Evolutionary conservation across 2,113 vertebrate species (phyloP).

Genomic region (Periophthalmus modestus): DNA sequence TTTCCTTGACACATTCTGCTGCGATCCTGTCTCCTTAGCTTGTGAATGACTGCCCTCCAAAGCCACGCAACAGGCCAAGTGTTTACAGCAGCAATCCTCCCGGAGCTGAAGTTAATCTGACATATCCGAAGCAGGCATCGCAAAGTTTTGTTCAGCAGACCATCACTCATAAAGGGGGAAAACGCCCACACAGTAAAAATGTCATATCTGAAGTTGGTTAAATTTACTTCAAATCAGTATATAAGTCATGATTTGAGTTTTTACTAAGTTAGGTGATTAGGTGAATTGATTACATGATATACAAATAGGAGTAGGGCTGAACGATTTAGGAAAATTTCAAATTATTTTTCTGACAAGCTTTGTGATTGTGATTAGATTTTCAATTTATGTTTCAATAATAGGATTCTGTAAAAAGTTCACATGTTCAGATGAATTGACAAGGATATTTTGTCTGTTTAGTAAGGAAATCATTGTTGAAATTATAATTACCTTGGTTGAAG

Average conservation of each 20-base stretch:
- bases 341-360: no score
- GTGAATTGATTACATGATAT: no score
- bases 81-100: conserved; percentile 70
- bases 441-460: no score
- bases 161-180: conserved; percentile 62
- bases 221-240: not conserved
- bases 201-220: not conserved
- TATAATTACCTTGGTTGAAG: no score
- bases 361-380: no score
- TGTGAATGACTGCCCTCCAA: conserved; percentile 67
- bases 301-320: not conserved
- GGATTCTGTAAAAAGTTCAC: no score
- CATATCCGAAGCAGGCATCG: conserved; percentile 68
- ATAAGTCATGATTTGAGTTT: no score
- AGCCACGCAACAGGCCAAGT: conserved; percentile 60
- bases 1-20: conserved; percentile 53
- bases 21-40: conserved; percentile 35
- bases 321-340: no score
- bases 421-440: no score
- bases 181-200: conserved; percentile 29
- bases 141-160: conserved; percentile 66
- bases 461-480: no score
- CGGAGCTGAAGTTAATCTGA: conserved; percentile 75
- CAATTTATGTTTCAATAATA: no score
- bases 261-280: not conserved